phyloP scores from a whole-genome alignment of 1,140 invertebrate species.

The Pachyrhynchus sulphureomaculatus region DNA sequence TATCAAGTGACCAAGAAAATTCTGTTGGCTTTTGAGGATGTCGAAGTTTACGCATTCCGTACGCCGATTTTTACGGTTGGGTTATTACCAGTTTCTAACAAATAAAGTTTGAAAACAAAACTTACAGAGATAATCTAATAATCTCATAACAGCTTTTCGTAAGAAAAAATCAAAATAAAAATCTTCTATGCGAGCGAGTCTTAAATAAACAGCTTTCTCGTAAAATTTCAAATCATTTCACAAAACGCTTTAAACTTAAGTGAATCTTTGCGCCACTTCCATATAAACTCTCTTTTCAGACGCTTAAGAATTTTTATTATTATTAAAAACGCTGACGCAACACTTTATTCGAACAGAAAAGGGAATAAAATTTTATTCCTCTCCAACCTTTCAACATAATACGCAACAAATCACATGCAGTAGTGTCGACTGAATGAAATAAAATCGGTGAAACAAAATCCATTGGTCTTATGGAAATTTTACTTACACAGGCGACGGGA shows the following conservation, averaged over 20 bases:
- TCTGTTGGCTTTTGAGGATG: too few species aligned
- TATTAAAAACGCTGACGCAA: constrained; percentile 24
- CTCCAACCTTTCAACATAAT: constrained; percentile 18
- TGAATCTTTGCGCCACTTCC: constrained; percentile 10
- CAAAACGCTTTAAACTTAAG: constrained; percentile 16
- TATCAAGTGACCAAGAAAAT: too few species aligned
- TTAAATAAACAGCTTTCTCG: constrained; percentile 13
- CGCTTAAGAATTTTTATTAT: constrained; percentile 27
- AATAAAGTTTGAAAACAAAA: too few species aligned
- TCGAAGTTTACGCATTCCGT: too few species aligned
- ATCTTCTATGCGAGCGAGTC: too few species aligned
- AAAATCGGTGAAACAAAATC: constrained; percentile 7
- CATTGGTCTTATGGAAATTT: background rate
- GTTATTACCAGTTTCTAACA: too few species aligned
- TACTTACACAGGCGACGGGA: too few species aligned
- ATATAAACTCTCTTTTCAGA: constrained; percentile 18
- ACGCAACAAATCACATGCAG: constrained; percentile 9
- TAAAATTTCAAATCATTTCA: constrained; percentile 19
- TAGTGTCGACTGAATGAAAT: constrained; percentile 8
- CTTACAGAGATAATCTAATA: too few species aligned
- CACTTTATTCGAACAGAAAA: background rate
- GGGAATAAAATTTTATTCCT: constrained; percentile 16
- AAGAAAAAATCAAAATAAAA: too few species aligned
- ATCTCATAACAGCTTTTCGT: too few species aligned
- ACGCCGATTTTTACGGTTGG: too few species aligned